These are phyloP conservation scores for Molossus molossus DNA, from an alignment of 2,797 vertebrate genomes.

Conservation along the genomic window DNA sequence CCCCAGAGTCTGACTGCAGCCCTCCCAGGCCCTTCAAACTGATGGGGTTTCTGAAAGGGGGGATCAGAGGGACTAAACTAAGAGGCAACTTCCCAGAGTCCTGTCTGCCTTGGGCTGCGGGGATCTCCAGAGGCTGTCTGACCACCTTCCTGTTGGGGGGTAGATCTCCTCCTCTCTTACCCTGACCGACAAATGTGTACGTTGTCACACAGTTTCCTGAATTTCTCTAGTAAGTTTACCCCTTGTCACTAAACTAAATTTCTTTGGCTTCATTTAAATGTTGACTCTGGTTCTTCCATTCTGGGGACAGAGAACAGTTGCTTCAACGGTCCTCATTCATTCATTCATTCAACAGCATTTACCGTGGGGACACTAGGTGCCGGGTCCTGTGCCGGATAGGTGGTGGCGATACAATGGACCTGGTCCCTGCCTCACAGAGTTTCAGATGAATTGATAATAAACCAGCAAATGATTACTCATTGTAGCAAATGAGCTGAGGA, in stretches of 20 bases:
- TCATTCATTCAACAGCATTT: not conserved
- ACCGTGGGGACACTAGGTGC: not conserved
- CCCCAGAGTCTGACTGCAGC: not conserved
- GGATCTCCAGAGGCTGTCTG: not conserved
- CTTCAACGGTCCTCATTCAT: not conserved
- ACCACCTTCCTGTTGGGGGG: not conserved
- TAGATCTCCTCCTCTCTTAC: not conserved
- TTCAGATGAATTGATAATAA: not conserved
- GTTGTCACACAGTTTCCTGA: not conserved
- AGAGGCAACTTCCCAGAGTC: not conserved
- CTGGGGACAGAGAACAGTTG: not conserved
- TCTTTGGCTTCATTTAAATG: not conserved
- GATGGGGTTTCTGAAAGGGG: slow-evolving; percentile 55
- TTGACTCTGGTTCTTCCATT: not conserved
- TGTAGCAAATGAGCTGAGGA: not conserved
- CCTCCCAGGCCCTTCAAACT: not conserved
- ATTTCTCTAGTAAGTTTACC: not conserved
- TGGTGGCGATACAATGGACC: not conserved
- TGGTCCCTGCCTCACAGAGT: not conserved
- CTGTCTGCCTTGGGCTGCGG: not conserved
- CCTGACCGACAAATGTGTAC: not conserved
- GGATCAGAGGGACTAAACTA: not conserved
- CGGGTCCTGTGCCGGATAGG: not conserved
- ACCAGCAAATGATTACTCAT: not conserved
- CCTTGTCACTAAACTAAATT: not conserved